Conservation (phyloP, 2,888 invertebrate species). For the Drosophila flavopinicola region DNA sequence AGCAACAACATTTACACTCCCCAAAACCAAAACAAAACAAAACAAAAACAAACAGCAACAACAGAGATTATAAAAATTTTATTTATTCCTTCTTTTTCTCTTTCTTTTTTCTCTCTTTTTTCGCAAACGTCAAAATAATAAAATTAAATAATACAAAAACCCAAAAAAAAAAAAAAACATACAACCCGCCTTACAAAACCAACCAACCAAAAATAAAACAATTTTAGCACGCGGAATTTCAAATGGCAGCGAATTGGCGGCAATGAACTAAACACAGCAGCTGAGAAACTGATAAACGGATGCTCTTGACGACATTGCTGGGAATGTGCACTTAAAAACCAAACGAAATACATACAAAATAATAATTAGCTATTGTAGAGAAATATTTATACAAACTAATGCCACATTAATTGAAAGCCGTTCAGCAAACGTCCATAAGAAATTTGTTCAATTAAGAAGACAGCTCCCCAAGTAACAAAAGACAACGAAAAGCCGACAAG, state of each 20-base stretch:
- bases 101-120: conserved; percentile 76
- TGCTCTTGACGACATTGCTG: conserved; percentile 44
- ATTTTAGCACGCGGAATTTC: conserved; percentile 39
- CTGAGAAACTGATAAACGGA: conserved; percentile 46
- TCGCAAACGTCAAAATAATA: conserved; percentile 43
- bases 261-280: conserved; percentile 56
- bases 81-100: conserved; percentile 76
- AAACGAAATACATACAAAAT: conserved; percentile 5
- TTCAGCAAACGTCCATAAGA: conserved; percentile 24
- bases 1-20: conserved; percentile 45
- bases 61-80: conserved; percentile 74
- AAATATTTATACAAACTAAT: background rate
- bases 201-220: conserved; percentile 29
- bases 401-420: conserved; percentile 2
- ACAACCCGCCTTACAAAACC: conserved; percentile 27
- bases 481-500: background rate
- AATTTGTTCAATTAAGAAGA: conserved; percentile 6
- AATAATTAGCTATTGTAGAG: conserved; percentile 1
- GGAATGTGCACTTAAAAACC: conserved; percentile 28
- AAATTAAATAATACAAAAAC: conserved; percentile 25
- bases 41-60: conserved; percentile 60
- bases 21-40: no score
- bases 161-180: conserved; percentile 24
- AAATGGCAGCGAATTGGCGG: conserved; percentile 44
- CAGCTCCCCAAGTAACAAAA: conserved; percentile 15